Conservation (phyloP, 37 sponge, comb jelly and placozoan species). For the Mnemiopsis leidyi region DNA sequence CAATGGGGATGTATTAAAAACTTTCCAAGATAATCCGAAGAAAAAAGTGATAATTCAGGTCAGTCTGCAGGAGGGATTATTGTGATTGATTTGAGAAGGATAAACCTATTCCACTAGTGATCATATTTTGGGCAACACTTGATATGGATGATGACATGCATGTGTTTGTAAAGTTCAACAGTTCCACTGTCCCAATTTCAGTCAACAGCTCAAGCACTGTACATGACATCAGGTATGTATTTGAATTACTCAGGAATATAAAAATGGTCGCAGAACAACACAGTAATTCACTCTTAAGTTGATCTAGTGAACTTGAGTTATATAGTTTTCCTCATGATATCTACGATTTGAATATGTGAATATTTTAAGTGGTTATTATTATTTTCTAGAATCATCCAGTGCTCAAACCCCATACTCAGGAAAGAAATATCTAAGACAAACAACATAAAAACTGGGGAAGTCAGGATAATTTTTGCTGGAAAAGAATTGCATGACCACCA, state of each 20-base stretch:
- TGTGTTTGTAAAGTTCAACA: conserved; percentile 36
- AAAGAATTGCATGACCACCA: conserved; percentile 43
- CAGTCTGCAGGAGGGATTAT: no score
- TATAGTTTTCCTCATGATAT: background rate
- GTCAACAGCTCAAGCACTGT: conserved; percentile 24
- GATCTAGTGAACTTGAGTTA: background rate
- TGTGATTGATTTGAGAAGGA: no score
- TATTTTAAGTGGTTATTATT: no score
- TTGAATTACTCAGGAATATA: no score
- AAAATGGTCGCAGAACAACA: no score
- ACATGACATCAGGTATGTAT: conserved; percentile 18
- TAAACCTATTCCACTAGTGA: no score
- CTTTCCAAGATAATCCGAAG: no score
- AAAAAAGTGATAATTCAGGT: no score
- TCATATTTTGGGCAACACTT: background rate
- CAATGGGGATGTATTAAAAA: no score
- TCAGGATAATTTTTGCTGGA: conserved; percentile 50
- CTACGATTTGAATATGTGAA: no score
- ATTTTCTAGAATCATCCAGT: background rate
- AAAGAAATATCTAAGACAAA: conserved; percentile 40
- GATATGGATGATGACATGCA: conserved; percentile 7
- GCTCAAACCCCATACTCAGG: background rate
- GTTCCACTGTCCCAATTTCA: conserved; percentile 2
- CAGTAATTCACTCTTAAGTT: no score
- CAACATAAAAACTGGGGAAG: background rate